Evolutionary conservation across 64 coral and sea anemone genomes (phyloP).

Genomic region (Montipora sp.): DNA sequence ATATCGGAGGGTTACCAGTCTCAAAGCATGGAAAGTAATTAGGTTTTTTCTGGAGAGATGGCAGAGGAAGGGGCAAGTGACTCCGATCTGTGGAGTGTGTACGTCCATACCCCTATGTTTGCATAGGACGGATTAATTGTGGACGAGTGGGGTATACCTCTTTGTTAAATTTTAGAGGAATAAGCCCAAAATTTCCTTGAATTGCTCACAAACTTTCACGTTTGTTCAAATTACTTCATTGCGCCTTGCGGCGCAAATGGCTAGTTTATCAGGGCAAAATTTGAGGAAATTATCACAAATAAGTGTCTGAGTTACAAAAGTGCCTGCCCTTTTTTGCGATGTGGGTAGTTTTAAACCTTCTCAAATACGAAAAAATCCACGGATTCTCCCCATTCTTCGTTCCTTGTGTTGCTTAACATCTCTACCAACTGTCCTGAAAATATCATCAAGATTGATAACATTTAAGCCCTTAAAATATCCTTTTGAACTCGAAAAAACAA

Average conservation of each 20-base stretch:
- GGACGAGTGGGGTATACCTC: not conserved
- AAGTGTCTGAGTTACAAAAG: not conserved
- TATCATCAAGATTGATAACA: not conserved
- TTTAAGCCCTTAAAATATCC: not conserved
- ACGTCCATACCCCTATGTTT: not conserved
- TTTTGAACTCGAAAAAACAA: too few relatives aligned
- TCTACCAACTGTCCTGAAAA: not conserved
- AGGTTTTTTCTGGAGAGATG: not conserved
- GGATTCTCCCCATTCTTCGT: not conserved
- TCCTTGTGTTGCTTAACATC: not conserved
- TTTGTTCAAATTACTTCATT: not conserved
- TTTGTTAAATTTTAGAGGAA: not conserved
- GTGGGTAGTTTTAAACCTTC: not conserved
- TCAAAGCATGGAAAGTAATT: not conserved
- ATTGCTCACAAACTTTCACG: not conserved
- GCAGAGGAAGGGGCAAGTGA: not conserved
- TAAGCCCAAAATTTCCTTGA: not conserved
- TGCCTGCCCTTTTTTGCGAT: not conserved
- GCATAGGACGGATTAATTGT: not conserved
- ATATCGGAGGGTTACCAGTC: not conserved
- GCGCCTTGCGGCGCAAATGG: not conserved
- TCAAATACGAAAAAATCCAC: not conserved
- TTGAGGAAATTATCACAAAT: not conserved
- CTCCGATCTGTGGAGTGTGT: not conserved
- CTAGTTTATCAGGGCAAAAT: not conserved